Evolutionary conservation across 2,888 invertebrate genomes (phyloP).

Genomic region (Flexamia atlantica): DNA sequence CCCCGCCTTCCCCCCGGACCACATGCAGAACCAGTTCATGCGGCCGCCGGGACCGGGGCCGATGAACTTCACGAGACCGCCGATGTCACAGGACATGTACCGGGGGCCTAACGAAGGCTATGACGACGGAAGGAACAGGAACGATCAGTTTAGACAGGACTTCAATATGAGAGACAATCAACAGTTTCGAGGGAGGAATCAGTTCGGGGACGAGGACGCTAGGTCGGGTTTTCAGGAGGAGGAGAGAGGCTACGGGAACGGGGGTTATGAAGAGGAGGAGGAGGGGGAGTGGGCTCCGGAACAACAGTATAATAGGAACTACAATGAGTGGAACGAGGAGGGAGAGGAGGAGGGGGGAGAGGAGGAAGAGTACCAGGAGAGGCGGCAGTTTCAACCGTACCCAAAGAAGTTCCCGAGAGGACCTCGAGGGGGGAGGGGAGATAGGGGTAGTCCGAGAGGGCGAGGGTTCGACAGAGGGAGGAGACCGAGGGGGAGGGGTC

Average conservation of each 20-base stretch:
- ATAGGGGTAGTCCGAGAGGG: slow-evolving; percentile 53
- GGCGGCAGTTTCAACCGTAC: slow-evolving; percentile 1
- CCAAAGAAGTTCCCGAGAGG: slow-evolving; percentile 38
- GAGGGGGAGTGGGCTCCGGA: slow-evolving; percentile 34
- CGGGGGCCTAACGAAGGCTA: slow-evolving; percentile 13
- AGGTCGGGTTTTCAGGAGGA: slow-evolving; percentile 68
- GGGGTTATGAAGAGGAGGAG: slow-evolving; percentile 60
- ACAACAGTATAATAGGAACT: background rate
- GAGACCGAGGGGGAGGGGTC: slow-evolving; percentile 49
- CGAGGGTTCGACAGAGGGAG: slow-evolving; percentile 43
- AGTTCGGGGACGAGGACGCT: slow-evolving; percentile 72
- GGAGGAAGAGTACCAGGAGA: slow-evolving; percentile 62
- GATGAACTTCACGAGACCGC: slow-evolving; percentile 3
- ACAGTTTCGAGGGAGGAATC: slow-evolving; percentile 70
- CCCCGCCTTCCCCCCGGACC: slow-evolving; percentile 44
- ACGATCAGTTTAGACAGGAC: slow-evolving; percentile 62
- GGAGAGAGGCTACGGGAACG: slow-evolving; percentile 71
- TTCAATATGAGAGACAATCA: slow-evolving; percentile 69
- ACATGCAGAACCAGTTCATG: slow-evolving; percentile 36
- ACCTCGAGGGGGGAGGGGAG: slow-evolving; percentile 22
- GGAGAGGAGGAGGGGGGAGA: slow-evolving; percentile 60
- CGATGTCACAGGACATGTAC: slow-evolving; percentile 42
- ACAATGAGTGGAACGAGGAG: slow-evolving; percentile 62
- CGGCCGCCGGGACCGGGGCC: background rate
- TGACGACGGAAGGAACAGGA: slow-evolving; percentile 18